Base-by-base conservation (phyloP, 2,113 vertebrate genomes). In the Falco punctatus region DNA sequence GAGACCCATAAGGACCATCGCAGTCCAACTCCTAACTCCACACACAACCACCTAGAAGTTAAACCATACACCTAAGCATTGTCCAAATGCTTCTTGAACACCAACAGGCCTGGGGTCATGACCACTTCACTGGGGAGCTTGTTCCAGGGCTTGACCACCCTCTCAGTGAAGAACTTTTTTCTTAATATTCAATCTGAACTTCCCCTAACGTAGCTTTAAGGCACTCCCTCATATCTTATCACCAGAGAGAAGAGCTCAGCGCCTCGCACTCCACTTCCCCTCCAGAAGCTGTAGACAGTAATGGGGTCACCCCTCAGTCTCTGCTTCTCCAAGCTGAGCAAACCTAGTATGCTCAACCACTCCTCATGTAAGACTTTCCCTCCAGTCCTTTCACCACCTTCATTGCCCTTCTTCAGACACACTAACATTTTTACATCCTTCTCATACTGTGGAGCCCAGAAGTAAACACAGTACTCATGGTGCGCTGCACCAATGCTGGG, bases 1-100 rank as follows among this genome's bases (percentile, higher is more conserved):
- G 11, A 28, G 28, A 52, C 46, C 44, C 38, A 55, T 0, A 2
- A 1, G 0, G 24, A 78, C 22, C 67, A 55, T 16, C 2, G 2
- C 21, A 87, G 69, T 6, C 46, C 46, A 91, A 66, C 30, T 86
- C 71, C 26, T 62, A 46, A 78, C 38, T 80, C 54, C 28, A 80
- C 20, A n/a, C 3, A 72, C 12, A 13, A 15, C 40, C 61, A 73
- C 20, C 52, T 23, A 32, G 40, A 92, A 70, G 46, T 44, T 58
- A 88, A 82, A 65, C 17, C 2, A 3, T 22, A 1, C 52, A 38
- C 52, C 16, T 58, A 64, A 77, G 27, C n/a, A 62, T 19, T 77
- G 42, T 33, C 30, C 32, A 92, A 81, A 81, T 28, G 32, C 33
- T 67, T 77, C 86, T 48, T 72, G 26, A 90, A 74, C 15, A 64